Percentiles rank a stretch among this genome's conserved stretches.
Evolutionary conservation across 2,113 vertebrate genomes (phyloP).

Genomic region (Manacus vitellinus): DNA sequence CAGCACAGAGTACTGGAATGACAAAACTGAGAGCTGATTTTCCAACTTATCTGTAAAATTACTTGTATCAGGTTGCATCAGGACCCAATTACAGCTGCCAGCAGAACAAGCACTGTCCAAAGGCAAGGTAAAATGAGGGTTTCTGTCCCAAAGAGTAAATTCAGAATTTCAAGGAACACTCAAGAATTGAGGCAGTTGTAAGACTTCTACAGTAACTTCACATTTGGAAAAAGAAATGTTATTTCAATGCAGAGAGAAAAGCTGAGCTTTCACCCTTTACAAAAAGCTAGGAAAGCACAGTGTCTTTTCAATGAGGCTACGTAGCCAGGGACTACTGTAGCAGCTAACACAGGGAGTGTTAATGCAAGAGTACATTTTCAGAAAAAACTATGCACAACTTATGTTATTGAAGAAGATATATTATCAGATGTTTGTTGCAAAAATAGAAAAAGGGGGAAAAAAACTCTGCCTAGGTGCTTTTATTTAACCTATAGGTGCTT

Average conservation of each 20-base stretch:
- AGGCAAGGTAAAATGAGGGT: background rate
- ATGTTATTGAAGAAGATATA: background rate
- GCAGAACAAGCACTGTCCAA: background rate
- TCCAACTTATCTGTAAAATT: background rate
- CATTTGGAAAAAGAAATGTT: background rate
- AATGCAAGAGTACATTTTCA: background rate
- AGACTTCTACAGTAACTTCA: background rate
- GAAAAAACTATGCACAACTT: background rate
- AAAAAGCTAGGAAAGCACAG: background rate
- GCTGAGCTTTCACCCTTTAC: background rate
- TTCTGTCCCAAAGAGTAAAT: background rate
- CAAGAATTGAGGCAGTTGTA: background rate
- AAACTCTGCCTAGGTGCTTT: background rate
- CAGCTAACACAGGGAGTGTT: background rate
- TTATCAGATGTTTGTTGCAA: background rate
- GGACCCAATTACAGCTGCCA: background rate
- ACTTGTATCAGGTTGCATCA: background rate
- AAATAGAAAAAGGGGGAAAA: background rate
- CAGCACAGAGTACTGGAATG: background rate
- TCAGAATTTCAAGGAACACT: background rate
- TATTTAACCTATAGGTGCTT: background rate
- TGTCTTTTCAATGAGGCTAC: background rate
- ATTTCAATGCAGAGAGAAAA: background rate
- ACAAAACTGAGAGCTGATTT: background rate
- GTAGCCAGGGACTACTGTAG: background rate